Evolutionary conservation across 2,888 invertebrate genomes (phyloP).

Genomic region (Crocallis elinguaria): DNA sequence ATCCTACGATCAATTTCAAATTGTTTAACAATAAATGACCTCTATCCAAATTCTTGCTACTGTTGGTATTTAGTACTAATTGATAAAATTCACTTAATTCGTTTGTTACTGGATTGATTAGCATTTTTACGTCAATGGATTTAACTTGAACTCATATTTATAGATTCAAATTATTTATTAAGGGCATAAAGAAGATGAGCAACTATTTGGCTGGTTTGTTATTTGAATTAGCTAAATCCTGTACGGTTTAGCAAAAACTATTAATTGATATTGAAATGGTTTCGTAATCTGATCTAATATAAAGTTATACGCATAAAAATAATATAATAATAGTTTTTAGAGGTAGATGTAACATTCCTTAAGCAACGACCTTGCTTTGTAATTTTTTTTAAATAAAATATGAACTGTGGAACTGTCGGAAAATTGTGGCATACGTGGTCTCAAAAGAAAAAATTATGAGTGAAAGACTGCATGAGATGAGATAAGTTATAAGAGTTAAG

Average conservation of each 20-base stretch:
- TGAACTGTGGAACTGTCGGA: too few species aligned
- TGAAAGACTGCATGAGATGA: too few species aligned
- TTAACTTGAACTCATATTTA: not conserved
- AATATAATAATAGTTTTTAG: too few species aligned
- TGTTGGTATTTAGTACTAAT: conserved; percentile 44
- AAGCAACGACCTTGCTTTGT: too few species aligned
- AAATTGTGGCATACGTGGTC: too few species aligned
- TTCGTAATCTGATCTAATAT: not conserved
- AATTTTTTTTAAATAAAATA: not conserved
- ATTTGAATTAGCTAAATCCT: conserved; percentile 27
- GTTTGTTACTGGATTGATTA: conserved; percentile 28
- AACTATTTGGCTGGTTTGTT: conserved; percentile 32
- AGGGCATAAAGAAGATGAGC: conserved; percentile 3
- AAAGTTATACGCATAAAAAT: not conserved
- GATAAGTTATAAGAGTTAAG: not conserved
- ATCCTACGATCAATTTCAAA: conserved; percentile 53
- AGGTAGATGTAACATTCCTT: too few species aligned
- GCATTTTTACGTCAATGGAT: not conserved
- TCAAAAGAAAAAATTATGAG: too few species aligned
- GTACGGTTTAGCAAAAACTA: conserved; percentile 2
- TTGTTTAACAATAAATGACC: conserved; percentile 62
- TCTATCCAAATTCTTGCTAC: conserved; percentile 53
- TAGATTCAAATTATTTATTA: not conserved
- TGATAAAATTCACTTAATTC: conserved; percentile 43
- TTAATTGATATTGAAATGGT: not conserved